Conservation (phyloP, 2,888 invertebrate species). For the Sinopyrophorus schimmeli region DNA sequence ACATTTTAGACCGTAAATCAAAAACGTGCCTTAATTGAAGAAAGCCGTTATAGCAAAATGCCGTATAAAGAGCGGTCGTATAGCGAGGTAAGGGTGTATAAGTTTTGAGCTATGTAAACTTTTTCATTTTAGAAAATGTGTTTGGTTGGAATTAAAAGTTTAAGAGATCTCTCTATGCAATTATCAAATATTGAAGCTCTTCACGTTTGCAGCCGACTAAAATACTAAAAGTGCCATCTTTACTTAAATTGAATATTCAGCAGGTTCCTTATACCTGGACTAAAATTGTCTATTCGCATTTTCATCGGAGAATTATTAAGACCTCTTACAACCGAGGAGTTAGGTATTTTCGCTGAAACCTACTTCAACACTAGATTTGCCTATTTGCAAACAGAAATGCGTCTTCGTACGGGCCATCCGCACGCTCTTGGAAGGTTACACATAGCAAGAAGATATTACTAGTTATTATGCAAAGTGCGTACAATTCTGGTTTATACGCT, state of each 20-base stretch:
- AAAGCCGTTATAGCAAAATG: no score
- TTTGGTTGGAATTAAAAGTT: no score
- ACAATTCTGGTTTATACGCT: conserved; percentile 42
- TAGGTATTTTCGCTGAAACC: conserved; percentile 30
- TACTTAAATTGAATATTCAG: conserved; percentile 6
- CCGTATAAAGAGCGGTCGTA: no score
- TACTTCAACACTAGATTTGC: conserved; percentile 40
- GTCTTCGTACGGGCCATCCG: conserved; percentile 38
- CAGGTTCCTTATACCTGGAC: conserved; percentile 9
- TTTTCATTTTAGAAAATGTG: no score
- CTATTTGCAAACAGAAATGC: conserved; percentile 40
- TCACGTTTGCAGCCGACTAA: neutral
- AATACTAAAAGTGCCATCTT: neutral
- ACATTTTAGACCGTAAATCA: no score
- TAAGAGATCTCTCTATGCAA: no score
- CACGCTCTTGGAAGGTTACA: conserved; percentile 38
- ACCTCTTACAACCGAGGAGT: conserved; percentile 18
- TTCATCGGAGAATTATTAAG: conserved; percentile 23
- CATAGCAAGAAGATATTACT: conserved; percentile 41
- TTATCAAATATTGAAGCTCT: neutral
- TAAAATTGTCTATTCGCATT: conserved; percentile 17
- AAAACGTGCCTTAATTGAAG: no score
- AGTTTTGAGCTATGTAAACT: no score
- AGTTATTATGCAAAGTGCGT: conserved; percentile 46
- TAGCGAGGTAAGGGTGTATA: no score